phyloP scores from a whole-genome alignment of 2,113 vertebrate species.

The Chionomys nivalis region DNA sequence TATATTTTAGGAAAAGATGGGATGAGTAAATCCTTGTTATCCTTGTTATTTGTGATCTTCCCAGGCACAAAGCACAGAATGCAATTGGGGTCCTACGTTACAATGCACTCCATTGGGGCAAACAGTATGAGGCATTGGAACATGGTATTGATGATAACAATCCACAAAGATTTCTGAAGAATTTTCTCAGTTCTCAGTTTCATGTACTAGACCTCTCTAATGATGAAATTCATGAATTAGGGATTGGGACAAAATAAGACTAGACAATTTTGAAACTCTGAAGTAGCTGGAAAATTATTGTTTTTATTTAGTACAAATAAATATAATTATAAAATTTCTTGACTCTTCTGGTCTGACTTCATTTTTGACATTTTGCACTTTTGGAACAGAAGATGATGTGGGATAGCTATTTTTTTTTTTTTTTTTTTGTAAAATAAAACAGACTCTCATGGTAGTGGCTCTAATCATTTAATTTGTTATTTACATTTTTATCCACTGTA shows the following conservation, averaged over 20 bases:
- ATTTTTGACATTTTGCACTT: not conserved
- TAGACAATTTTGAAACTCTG: not conserved
- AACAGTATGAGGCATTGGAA: not conserved
- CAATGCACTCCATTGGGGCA: not conserved
- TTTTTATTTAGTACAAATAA: conserved; percentile 23
- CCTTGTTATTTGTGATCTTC: not conserved
- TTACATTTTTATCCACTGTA: not conserved
- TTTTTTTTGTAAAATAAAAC: not conserved
- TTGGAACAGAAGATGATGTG: not conserved
- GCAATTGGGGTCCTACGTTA: not conserved
- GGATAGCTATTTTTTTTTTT: not conserved
- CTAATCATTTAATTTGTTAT: not conserved
- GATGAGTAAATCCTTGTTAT: not conserved
- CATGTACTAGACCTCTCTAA: not conserved
- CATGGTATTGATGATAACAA: conserved; percentile 3
- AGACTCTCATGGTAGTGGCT: not conserved
- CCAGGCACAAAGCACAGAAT: not conserved
- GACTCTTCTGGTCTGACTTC: not conserved
- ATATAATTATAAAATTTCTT: not conserved
- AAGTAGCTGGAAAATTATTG: not conserved
- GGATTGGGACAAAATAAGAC: conserved; percentile 33
- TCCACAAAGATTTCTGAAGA: not conserved
- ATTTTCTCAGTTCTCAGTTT: conserved; percentile 5
- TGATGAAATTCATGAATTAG: not conserved
- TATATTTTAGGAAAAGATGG: not conserved